Conservation (phyloP, 35 echinoderm and acorn worm genomes). For the Ptychodera flava region DNA sequence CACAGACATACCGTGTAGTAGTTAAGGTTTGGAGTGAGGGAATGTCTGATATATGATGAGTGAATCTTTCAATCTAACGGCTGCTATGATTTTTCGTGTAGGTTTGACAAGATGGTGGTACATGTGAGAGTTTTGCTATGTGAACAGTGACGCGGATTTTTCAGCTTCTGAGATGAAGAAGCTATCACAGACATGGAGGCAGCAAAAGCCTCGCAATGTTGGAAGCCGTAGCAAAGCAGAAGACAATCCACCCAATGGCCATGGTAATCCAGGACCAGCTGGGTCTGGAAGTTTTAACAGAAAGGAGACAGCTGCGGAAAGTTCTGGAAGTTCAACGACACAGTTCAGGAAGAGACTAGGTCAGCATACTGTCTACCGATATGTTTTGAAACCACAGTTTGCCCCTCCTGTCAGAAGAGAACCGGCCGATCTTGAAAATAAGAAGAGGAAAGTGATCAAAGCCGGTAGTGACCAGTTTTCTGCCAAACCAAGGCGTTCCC, state of each 20-base stretch:
- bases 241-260: no score
- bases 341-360: background rate
- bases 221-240: no score
- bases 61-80: background rate
- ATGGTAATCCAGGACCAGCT: background rate
- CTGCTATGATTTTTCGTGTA: background rate
- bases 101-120: background rate
- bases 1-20: no score
- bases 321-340: background rate
- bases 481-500: constrained; percentile 35
- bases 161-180: no score
- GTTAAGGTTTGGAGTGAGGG: no score
- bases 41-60: background rate
- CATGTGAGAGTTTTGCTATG: background rate
- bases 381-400: background rate
- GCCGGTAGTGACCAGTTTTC: no score
- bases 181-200: background rate
- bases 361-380: background rate
- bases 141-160: no score
- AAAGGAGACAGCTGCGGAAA: background rate
- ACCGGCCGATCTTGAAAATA: background rate
- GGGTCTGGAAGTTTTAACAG: background rate
- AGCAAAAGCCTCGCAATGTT: background rate
- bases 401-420: background rate
- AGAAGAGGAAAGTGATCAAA: background rate